Base-by-base conservation (phyloP, 1,140 invertebrate genomes). In the Pseudomyrmex cubaensis region DNA sequence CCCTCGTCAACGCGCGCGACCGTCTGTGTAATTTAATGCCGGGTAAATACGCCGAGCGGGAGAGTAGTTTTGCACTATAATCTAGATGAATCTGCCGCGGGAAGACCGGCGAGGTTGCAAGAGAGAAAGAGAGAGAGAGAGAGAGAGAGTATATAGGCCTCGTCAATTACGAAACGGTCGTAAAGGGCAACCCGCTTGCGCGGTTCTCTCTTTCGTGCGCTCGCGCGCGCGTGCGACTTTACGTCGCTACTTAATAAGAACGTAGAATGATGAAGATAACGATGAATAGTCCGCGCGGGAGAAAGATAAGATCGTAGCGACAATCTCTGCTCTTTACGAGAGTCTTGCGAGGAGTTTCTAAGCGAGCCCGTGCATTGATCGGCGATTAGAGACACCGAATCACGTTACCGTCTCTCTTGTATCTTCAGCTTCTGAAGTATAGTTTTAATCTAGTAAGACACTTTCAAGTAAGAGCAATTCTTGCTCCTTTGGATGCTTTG, bases 21-120 rank as follows among this genome's bases (percentile, higher is more conserved):
- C 90, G 89, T 90, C 90, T 91, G 90, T 93, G 93, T 93, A 94
- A 94, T 94, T 93, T 93, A 93, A 93, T 94, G 91, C 93, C 91
- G 87, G 87, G 90, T 90, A 93, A 93, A 93, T 93, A 93, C 92
- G 88, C 54, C 74, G 56, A 75, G 46, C 80, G 85, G 83, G 57
- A 88, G 90, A 91, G 92, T 93, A 93, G 92, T 93, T 93, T 92
- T 92, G 90, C 90, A 87, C 89, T 91, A 90, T 93, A 93, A 93
- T 92, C 91, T 93, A 93, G 91, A 93, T 93, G 91, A 93, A 93
- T 94, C 93, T 91, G 88, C 90, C 85, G 84, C 73, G 56, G 75
- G 17, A 48, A 46, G 70, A 78, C 67, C 67, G 72, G 12, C 56
- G 44, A 66, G 44, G 50, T 13, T 73, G 57, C 76, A 56, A 35